These are phyloP conservation scores for Pseudonaja textilis DNA, from an alignment of 2,113 vertebrate genomes.

Conservation along the genomic window DNA sequence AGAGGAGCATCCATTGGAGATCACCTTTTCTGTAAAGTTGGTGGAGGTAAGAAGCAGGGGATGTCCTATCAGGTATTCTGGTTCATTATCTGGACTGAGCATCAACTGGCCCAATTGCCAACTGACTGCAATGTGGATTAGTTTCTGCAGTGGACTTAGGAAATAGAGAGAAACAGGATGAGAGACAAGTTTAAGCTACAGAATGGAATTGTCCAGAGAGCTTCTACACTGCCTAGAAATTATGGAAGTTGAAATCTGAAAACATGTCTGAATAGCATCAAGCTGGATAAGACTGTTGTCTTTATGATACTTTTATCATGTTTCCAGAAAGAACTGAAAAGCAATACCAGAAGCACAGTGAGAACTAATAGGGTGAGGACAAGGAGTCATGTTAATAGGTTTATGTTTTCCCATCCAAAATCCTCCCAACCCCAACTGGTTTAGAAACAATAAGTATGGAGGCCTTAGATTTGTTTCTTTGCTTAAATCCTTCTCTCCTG, in stretches of 20 bases:
- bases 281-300: not conserved
- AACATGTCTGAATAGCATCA: not conserved
- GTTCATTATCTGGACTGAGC: not conserved
- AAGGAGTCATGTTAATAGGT: not conserved
- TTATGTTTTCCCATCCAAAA: not conserved
- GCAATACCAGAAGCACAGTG: not conserved
- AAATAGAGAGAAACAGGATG: not conserved
- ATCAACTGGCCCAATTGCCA: not conserved
- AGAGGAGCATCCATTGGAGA: not conserved
- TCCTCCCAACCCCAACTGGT: not conserved
- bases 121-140: not conserved
- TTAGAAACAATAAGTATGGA: not conserved
- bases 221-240: not conserved
- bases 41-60: not conserved
- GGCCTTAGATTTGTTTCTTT: not conserved
- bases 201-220: not conserved
- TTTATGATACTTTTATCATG: not conserved
- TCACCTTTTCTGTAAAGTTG: not conserved
- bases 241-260: not conserved
- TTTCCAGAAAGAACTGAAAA: not conserved
- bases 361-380: not conserved
- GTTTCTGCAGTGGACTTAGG: not conserved
- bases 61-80: not conserved
- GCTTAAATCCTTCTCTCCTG: not conserved
- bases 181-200: not conserved